Conservation (phyloP, 1,140 invertebrate genomes). For the Zaprionus taronus region DNA sequence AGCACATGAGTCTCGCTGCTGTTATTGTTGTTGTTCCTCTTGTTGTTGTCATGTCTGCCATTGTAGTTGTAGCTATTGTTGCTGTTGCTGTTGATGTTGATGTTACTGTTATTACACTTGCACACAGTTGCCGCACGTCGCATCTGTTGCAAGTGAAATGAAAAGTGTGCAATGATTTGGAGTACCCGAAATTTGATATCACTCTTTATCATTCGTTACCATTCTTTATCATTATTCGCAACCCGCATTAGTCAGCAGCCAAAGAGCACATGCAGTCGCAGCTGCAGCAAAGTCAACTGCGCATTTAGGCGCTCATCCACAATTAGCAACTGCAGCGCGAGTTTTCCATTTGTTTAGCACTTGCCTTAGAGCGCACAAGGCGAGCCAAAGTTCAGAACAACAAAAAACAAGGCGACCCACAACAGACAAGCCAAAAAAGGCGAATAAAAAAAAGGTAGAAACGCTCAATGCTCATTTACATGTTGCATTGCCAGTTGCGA, state of each 20-base stretch:
- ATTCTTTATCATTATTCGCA: conserved; percentile 8
- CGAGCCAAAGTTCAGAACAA: conserved; percentile 36
- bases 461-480: conserved; percentile 67
- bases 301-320: conserved; percentile 55
- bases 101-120: not conserved
- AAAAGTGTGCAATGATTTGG: conserved; percentile 54
- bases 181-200: conserved; percentile 9
- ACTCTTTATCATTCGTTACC: conserved; percentile 8
- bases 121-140: not conserved
- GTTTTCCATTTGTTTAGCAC: conserved; percentile 35
- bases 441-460: conserved; percentile 8
- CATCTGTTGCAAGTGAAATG: conserved; percentile 53
- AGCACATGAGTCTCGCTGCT: conserved; percentile 30
- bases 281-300: conserved; percentile 69
- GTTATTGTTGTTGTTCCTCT: conserved; percentile 12
- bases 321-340: conserved; percentile 17
- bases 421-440: conserved; percentile 30
- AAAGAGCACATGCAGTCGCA: conserved; percentile 1
- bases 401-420: conserved; percentile 38
- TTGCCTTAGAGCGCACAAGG: conserved; percentile 16
- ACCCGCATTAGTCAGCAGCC: conserved; percentile 28
- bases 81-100: not conserved
- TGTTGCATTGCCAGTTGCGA: conserved; percentile 35
- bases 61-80: not conserved
- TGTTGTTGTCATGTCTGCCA: conserved; percentile 16